These are phyloP conservation scores for Rhineura floridana DNA, from an alignment of 2,113 vertebrate genomes.

Conservation along the genomic window DNA sequence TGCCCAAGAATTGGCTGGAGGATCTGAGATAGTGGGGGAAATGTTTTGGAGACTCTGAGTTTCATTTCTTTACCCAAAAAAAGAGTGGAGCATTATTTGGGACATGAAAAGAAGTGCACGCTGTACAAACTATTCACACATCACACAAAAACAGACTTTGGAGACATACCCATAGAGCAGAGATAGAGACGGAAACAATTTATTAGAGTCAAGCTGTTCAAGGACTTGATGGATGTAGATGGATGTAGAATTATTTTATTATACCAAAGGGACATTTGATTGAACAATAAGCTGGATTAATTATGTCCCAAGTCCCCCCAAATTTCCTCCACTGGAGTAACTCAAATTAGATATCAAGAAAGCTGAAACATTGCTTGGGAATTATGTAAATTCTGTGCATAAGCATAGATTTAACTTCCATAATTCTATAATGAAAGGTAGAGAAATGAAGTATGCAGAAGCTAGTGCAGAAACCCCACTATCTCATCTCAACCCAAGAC, in stretches of 20 bases:
- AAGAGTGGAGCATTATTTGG: no score
- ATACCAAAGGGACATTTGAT: background rate
- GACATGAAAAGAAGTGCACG: background rate
- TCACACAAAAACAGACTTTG: background rate
- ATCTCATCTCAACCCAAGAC: background rate
- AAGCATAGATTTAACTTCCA: background rate
- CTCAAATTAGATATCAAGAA: slow-evolving; percentile 2
- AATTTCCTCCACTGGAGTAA: background rate
- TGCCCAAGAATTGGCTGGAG: background rate
- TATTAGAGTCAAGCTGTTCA: background rate
- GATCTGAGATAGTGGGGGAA: background rate
- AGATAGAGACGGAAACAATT: background rate
- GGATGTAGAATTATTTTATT: background rate
- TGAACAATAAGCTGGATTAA: background rate
- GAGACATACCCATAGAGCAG: background rate
- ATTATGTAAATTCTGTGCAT: background rate
- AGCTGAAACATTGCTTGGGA: background rate
- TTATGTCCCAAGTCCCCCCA: background rate
- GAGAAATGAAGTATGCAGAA: background rate
- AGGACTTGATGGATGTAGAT: background rate
- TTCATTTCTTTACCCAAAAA: no score
- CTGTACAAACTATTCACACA: background rate
- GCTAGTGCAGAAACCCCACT: background rate
- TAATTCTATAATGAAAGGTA: background rate
- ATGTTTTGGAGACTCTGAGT: background rate